These are phyloP conservation scores for Mellilla xanthometata DNA, from an alignment of 2,888 invertebrate species.

Conservation along the genomic window DNA sequence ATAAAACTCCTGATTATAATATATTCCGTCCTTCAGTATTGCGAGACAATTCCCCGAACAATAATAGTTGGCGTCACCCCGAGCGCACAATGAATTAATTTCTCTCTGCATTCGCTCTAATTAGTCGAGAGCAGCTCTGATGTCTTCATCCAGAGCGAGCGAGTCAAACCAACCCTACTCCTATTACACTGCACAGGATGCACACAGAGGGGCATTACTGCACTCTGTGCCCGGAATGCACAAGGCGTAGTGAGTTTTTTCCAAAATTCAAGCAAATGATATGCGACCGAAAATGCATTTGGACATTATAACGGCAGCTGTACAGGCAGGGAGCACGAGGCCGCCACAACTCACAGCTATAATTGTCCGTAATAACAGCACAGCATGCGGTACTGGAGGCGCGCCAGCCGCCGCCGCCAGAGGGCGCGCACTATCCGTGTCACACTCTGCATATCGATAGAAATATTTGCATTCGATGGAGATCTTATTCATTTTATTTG, in stretches of 20 bases:
- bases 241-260: no score
- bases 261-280: background rate
- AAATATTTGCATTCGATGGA: conserved; percentile 16
- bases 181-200: no score
- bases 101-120: conserved; percentile 7
- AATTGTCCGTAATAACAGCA: conserved; percentile 8
- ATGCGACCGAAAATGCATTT: background rate
- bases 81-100: conserved; percentile 3
- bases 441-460: conserved; percentile 16
- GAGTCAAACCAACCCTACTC: no score
- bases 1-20: no score
- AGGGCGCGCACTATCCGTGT: conserved; percentile 27
- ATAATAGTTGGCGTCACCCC: no score
- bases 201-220: no score
- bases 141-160: background rate
- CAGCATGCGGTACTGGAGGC: conserved; percentile 29
- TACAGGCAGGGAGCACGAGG: background rate
- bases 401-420: conserved; percentile 49
- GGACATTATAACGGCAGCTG: background rate
- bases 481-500: conserved; percentile 17
- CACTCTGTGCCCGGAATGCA: no score
- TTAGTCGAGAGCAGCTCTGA: background rate
- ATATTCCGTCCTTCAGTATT: no score
- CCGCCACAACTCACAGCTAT: conserved; percentile 1
- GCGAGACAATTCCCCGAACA: no score